A percentile compares a stretch with the other conserved stretches of the same genome.
These are phyloP conservation scores for Hemitrygon akajei DNA, from an alignment of 2,797 vertebrate species.

Conservation along the genomic window DNA sequence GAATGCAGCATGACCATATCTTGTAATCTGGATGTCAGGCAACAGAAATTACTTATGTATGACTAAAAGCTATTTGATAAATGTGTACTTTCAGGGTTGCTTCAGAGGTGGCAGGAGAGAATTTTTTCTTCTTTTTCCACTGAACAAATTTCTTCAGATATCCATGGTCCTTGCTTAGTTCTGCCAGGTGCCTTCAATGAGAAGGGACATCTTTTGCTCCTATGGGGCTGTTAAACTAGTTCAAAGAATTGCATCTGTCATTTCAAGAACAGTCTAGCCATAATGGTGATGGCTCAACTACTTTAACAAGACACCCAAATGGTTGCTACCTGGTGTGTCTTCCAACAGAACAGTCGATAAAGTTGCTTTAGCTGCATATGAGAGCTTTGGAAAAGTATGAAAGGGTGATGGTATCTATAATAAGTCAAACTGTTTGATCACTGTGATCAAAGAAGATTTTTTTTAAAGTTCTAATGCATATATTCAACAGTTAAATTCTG, in stretches of 20 bases:
- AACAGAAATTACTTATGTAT: not conserved
- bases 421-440: conserved; percentile 20
- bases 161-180: not conserved
- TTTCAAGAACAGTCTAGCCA: not conserved
- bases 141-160: not conserved
- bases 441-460: conserved; percentile 11
- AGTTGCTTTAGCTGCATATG: not conserved
- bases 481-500: conserved; percentile 22
- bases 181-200: not conserved
- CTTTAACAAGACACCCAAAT: not conserved
- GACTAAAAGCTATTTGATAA: not conserved
- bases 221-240: not conserved
- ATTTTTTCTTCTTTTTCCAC: not conserved
- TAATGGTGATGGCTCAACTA: not conserved
- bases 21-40: not conserved
- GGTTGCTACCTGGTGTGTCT: not conserved
- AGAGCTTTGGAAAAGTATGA: not conserved
- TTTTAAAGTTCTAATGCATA: not conserved
- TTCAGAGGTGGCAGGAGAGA: not conserved
- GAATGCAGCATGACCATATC: not conserved
- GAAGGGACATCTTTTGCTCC: not conserved
- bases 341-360: not conserved
- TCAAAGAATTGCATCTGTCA: not conserved
- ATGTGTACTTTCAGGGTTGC: not conserved
- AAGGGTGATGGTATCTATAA: conserved; percentile 23